Evolutionary conservation across 2,888 invertebrate species (phyloP).

Genomic region (Altica lythri): DNA sequence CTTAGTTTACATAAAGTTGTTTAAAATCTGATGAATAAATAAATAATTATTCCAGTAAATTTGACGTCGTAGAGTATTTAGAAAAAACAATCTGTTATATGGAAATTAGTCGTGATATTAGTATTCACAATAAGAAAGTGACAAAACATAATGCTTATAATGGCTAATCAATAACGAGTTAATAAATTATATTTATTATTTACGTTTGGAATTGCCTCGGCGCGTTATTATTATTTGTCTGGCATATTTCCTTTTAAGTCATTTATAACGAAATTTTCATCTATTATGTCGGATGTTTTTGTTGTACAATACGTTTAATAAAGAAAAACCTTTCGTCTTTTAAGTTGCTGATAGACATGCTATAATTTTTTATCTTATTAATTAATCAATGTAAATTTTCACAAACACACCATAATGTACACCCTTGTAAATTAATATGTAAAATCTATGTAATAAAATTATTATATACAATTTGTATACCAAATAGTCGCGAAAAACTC

Average conservation of each 20-base stretch:
- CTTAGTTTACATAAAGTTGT: too few relatives aligned
- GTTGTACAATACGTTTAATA: conserved; percentile 27
- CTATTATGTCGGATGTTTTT: conserved; percentile 28
- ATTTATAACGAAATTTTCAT: conserved; percentile 30
- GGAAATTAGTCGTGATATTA: conserved; percentile 39
- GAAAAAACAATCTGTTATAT: conserved; percentile 35
- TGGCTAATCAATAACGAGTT: conserved; percentile 47
- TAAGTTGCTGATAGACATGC: too few relatives aligned
- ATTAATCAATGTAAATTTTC: too few relatives aligned
- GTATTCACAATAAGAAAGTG: conserved; percentile 44
- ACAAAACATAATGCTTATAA: conserved; percentile 47
- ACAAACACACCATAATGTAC: too few relatives aligned
- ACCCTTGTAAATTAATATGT: too few relatives aligned
- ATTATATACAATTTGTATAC: too few relatives aligned
- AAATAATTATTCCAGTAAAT: too few relatives aligned
- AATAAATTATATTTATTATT: conserved; percentile 43
- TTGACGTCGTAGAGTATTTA: too few relatives aligned
- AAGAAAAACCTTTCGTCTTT: conserved; percentile 10
- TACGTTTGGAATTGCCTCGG: conserved; percentile 29
- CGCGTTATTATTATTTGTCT: conserved; percentile 33
- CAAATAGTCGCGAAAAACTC: too few relatives aligned
- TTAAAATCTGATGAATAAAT: too few relatives aligned
- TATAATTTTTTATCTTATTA: too few relatives aligned
- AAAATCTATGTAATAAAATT: too few relatives aligned
- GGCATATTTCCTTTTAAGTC: conserved; percentile 29